These are phyloP conservation scores for Edolisoma coerulescens DNA, from an alignment of 2,113 vertebrate species.

Conservation along the genomic window DNA sequence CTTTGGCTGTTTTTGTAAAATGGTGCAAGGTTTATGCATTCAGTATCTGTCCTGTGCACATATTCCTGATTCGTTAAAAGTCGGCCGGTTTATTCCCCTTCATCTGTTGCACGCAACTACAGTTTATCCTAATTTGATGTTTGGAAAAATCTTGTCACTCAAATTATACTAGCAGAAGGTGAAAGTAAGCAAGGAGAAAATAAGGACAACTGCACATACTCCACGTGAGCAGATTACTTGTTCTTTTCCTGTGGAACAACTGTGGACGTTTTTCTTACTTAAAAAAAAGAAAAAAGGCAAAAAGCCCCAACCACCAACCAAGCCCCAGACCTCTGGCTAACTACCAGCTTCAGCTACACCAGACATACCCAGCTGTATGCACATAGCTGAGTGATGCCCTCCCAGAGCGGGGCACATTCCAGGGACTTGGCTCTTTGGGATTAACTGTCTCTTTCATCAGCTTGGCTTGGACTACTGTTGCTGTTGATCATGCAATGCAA, in stretches of 20 bases:
- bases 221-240: neutral
- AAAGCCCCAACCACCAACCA: neutral
- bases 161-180: neutral
- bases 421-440: slow-evolving; percentile 30
- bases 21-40: neutral
- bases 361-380: neutral
- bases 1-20: neutral
- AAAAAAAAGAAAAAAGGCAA: neutral
- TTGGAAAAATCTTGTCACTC: slow-evolving; percentile 1
- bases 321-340: neutral
- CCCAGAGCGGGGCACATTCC: slow-evolving; percentile 18
- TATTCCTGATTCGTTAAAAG: neutral
- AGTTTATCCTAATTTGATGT: neutral
- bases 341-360: neutral
- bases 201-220: neutral
- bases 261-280: neutral
- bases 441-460: slow-evolving; percentile 57
- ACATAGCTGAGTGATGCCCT: neutral
- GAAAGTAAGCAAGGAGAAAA: neutral
- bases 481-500: slow-evolving; percentile 17
- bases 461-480: neutral
- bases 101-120: neutral
- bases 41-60: neutral
- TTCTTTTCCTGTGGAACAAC: slow-evolving; percentile 17
- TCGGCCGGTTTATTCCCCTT: neutral